These are phyloP conservation scores for Hippocampus barbouri DNA, from an alignment of 2,113 vertebrate genomes.

Conservation along the genomic window DNA sequence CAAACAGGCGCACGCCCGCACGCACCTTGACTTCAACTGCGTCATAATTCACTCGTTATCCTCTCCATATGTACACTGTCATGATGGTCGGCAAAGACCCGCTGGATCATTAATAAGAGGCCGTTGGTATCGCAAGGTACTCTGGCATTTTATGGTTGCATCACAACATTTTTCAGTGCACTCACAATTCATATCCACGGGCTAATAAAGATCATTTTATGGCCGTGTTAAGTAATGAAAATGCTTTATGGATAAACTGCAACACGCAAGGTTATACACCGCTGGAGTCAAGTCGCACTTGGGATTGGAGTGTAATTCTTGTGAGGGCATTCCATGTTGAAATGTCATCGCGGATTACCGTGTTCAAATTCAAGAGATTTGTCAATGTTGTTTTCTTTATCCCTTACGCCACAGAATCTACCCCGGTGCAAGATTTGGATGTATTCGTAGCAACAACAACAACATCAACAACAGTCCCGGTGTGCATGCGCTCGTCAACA, in stretches of 20 bases:
- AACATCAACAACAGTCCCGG: not conserved
- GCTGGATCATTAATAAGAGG: slow-evolving; percentile 23
- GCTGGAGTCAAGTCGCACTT: slow-evolving; percentile 39
- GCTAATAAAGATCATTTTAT: slow-evolving; percentile 57
- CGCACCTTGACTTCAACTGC: slow-evolving; percentile 7
- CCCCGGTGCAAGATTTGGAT: not conserved
- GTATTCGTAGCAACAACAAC: not conserved
- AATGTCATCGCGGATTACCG: not conserved
- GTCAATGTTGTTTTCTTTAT: not conserved
- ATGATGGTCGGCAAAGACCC: slow-evolving; percentile 37
- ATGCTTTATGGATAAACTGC: slow-evolving; percentile 44
- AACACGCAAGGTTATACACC: slow-evolving; percentile 54
- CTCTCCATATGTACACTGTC: slow-evolving; percentile 34
- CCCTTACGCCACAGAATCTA: not conserved
- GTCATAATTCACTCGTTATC: slow-evolving; percentile 36
- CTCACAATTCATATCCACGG: slow-evolving; percentile 45
- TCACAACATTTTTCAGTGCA: slow-evolving; percentile 50
- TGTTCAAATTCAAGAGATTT: not conserved
- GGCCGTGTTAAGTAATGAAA: slow-evolving; percentile 47
- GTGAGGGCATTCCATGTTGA: not conserved
- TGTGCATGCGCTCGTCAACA: not conserved
- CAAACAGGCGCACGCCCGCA: slow-evolving; percentile 11
- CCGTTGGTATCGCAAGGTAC: slow-evolving; percentile 25
- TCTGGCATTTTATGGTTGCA: slow-evolving; percentile 44
- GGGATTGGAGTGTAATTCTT: not conserved